phyloP scores from a whole-genome alignment of 2,797 vertebrate species.

The Calcarius lapponicus region DNA sequence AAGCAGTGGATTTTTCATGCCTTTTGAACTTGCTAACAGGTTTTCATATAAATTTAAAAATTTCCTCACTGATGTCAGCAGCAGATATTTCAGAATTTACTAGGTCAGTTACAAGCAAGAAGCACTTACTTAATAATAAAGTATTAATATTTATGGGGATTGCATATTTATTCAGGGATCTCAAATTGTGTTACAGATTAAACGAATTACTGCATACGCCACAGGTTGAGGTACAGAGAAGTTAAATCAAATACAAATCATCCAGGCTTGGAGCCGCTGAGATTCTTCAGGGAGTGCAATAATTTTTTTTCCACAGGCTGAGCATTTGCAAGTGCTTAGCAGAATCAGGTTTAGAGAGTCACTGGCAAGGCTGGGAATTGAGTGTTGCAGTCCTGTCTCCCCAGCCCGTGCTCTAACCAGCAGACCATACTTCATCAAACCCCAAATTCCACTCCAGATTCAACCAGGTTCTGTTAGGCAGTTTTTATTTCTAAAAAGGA shows the following conservation, averaged over 20 bases:
- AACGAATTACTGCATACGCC: conserved; percentile 32
- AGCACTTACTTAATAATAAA: conserved; percentile 64
- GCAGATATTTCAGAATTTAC: conserved; percentile 34
- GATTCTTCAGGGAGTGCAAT: not conserved
- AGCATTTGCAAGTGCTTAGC: not conserved
- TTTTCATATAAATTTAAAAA: conserved; percentile 49
- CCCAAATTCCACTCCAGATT: conserved; percentile 5
- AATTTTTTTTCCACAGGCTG: conserved; percentile 4
- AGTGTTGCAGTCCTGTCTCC: not conserved
- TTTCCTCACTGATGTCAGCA: conserved; percentile 15
- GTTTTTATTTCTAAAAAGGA: conserved; percentile 19
- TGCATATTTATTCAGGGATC: conserved; percentile 55
- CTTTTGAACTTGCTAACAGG: conserved; percentile 33
- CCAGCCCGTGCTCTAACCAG: not conserved
- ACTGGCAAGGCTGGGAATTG: not conserved
- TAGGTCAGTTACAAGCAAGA: conserved; percentile 43
- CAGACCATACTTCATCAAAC: not conserved
- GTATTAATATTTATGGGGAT: conserved; percentile 62
- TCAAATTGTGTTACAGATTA: conserved; percentile 36
- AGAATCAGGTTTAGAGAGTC: not conserved
- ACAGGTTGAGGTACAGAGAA: not conserved
- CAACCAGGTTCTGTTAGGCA: not conserved
- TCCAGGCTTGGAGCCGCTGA: not conserved
- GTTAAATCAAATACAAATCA: conserved; percentile 26
- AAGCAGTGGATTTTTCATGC: not conserved